Conservation (phyloP, 2,113 vertebrate genomes). For the Dasyurus viverrinus region DNA sequence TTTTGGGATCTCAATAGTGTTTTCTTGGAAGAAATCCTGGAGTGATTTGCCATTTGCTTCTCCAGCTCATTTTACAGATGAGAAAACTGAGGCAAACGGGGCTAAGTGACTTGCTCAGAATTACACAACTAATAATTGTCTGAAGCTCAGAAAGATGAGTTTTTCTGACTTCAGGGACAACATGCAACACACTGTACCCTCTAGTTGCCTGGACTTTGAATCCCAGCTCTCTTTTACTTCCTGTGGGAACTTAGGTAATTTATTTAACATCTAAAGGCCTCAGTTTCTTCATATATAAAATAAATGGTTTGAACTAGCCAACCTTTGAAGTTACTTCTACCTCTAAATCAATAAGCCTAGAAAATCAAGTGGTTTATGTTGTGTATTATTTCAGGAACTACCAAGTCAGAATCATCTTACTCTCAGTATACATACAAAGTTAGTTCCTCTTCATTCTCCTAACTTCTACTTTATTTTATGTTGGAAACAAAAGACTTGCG, state of each 20-base stretch:
- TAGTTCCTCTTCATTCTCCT: not conserved
- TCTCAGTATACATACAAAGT: not conserved
- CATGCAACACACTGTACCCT: not conserved
- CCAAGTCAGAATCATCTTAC: not conserved
- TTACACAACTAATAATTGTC: not conserved
- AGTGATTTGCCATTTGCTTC: not conserved
- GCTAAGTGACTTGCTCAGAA: not conserved
- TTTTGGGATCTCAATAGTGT: not conserved
- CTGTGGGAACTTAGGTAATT: not conserved
- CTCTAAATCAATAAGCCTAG: not conserved
- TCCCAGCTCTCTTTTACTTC: not conserved
- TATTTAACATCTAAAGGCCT: not conserved
- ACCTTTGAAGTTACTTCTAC: not conserved
- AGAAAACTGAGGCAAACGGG: not conserved
- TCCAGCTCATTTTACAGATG: not conserved
- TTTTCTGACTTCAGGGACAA: not conserved
- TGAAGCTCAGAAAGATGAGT: not conserved
- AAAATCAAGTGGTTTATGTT: not conserved
- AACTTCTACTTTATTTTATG: not conserved
- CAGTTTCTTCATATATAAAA: not conserved
- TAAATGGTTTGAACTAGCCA: not conserved
- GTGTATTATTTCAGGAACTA: not conserved
- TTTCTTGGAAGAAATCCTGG: not conserved
- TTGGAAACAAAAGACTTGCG: not conserved
- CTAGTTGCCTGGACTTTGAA: not conserved